Conservation (phyloP, 2,888 invertebrate species). For the Aspidiotus rigidus region DNA sequence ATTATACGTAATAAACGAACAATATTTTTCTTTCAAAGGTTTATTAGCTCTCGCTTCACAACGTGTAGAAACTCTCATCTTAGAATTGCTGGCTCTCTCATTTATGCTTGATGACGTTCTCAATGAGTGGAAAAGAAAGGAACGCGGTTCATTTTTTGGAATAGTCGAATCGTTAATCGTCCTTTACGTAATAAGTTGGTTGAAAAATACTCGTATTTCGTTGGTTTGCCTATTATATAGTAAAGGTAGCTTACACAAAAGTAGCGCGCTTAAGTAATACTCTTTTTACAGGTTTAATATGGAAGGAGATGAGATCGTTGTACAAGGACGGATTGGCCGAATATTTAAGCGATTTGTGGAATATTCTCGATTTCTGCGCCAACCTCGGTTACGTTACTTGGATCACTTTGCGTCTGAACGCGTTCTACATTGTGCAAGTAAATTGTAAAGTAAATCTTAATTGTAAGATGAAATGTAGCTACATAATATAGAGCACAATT, state of each 20-base stretch:
- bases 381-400: slow-evolving; percentile 93
- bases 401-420: slow-evolving; percentile 75
- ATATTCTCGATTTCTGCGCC: slow-evolving; percentile 94
- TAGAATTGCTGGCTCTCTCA: slow-evolving; percentile 64
- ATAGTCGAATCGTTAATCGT: slow-evolving; percentile 74
- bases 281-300: slow-evolving; percentile 67
- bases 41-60: slow-evolving; percentile 89
- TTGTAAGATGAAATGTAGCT: too few species aligned
- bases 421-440: slow-evolving; percentile 85
- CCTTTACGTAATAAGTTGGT: slow-evolving; percentile 75
- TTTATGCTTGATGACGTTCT: slow-evolving; percentile 47
- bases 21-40: slow-evolving; percentile 48
- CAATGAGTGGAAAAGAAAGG: slow-evolving; percentile 66
- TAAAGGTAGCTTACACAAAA: too few species aligned
- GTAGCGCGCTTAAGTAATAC: too few species aligned
- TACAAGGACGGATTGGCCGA: slow-evolving; percentile 85
- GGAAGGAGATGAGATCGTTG: slow-evolving; percentile 83
- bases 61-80: slow-evolving; percentile 69
- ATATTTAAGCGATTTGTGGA: slow-evolving; percentile 93
- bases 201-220: too few species aligned
- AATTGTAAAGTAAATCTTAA: slow-evolving; percentile 38
- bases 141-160: slow-evolving; percentile 68
- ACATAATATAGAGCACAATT: too few species aligned
- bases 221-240: too few species aligned
- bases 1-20: neutral